Evolutionary conservation across 2,888 invertebrate species (phyloP).

Genomic region (Lypha dubia): DNA sequence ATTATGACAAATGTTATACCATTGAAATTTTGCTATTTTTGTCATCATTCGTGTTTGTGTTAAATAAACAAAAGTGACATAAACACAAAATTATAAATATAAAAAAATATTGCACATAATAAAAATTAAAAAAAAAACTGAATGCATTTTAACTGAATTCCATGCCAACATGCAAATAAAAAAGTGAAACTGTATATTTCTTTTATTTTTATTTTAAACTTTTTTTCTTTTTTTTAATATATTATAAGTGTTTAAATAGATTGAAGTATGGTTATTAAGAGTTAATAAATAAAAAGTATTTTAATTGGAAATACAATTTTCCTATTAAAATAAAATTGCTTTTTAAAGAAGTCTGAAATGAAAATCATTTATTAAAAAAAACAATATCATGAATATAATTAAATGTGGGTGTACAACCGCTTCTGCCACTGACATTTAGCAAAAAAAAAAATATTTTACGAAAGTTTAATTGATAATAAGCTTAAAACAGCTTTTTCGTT

Average conservation of each 20-base stretch:
- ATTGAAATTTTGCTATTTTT: constrained; percentile 16
- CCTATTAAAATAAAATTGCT: constrained; percentile 22
- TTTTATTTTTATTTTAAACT: constrained; percentile 22
- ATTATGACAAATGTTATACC: background rate
- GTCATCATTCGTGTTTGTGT: constrained; percentile 1
- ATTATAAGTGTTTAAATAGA: constrained; percentile 47
- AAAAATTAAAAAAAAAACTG: constrained; percentile 11
- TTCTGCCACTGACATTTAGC: background rate
- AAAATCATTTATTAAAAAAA: background rate
- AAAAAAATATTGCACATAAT: constrained; percentile 33
- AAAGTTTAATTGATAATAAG: background rate
- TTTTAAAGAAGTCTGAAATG: constrained; percentile 4
- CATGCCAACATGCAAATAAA: constrained; percentile 13
- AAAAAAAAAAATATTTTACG: background rate
- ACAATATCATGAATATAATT: background rate
- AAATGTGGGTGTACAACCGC: background rate
- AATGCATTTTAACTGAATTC: background rate
- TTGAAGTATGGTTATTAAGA: constrained; percentile 55
- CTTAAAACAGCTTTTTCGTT: background rate
- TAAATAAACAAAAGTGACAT: constrained; percentile 50
- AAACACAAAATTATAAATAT: constrained; percentile 63
- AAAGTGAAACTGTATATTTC: constrained; percentile 49
- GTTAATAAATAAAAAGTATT: constrained; percentile 50
- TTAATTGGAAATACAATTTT: constrained; percentile 8
- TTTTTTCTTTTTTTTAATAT: constrained; percentile 22